Base-by-base conservation (phyloP, 1,140 invertebrate species). In the Diuraphis noxia region DNA sequence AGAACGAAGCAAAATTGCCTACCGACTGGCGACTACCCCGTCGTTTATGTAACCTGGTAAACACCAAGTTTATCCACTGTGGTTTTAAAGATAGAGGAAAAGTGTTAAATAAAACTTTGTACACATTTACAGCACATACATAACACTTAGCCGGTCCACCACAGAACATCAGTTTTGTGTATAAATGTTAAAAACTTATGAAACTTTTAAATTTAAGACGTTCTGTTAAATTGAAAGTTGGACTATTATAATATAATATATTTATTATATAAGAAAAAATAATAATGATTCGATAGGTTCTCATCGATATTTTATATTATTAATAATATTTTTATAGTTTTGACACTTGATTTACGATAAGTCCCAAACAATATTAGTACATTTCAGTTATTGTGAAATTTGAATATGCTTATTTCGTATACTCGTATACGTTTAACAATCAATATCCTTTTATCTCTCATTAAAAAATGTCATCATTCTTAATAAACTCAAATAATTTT, bases 21-120 rank as follows among this genome's bases (percentile, higher is more conserved):
- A 52, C 43, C 34, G 8, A 86, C 21, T 52, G 34, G n/a, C 34
- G 8, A 86, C 21, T 52, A 23, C 23, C 85, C 85, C 85, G 85
- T 86, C 85, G 23, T 86, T 38, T 38, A 38, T 86, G 19, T 86
- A 86, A 86, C 52, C 34, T 36, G 46, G 52, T 86, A 52, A 52
- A 52, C 85, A 23, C 84, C 6, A 0, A 10, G 43, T 46, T 21
- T 19, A 41, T 25, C 36, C 30, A 1, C 82, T 34, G 30, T 41
- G 41, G 30, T 84, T 84, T 38, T 86, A 36, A 52, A n/a, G 52
- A 52, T 49, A 52, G 21, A 36, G 21, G 23, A 86, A 86, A 86
- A 49, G 84, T 25, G 84, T 49, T 86, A 49, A 86, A 86, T 86
- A 49, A 49, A 86, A 86, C 34, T 86, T 49, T 36, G n/a, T 49